Percentiles rank a stretch among this genome's conserved stretches.
Conservation (phyloP, 2,797 vertebrate genomes). For the Amazona finschi region DNA sequence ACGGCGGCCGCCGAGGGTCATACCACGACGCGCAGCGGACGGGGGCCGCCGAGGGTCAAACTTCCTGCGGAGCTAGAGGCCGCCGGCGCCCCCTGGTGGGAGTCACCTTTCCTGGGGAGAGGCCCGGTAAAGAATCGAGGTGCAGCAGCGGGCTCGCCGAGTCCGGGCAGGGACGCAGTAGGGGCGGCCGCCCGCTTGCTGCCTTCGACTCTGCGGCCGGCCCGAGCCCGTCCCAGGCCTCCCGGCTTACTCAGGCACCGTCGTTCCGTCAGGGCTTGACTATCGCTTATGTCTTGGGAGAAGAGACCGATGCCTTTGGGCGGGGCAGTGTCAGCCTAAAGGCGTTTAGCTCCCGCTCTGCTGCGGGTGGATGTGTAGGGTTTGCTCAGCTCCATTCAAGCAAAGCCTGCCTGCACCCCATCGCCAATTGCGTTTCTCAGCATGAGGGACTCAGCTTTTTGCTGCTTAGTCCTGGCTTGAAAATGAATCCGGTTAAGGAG, state of each 20-base stretch:
- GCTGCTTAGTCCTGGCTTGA: neutral
- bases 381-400: neutral
- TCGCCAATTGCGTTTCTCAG: fast-evolving
- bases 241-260: too few species aligned
- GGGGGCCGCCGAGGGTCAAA: neutral
- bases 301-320: neutral
- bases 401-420: neutral
- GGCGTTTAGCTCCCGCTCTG: fast-evolving
- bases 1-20: neutral
- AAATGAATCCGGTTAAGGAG: neutral
- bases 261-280: fast-evolving
- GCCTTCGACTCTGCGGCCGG: neutral
- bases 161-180: too few species aligned
- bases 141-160: neutral
- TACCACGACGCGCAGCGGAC: neutral
- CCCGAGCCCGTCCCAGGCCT: too few species aligned
- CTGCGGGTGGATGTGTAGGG: fast-evolving
- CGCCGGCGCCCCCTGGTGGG: neutral
- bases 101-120: neutral
- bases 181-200: too few species aligned
- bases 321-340: fast-evolving
- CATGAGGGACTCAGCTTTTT: neutral
- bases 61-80: neutral
- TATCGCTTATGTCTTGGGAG: neutral
- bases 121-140: too few species aligned